Evolutionary conservation across 2,113 vertebrate genomes (phyloP).

Genomic region (Oncorhynchus keta): DNA sequence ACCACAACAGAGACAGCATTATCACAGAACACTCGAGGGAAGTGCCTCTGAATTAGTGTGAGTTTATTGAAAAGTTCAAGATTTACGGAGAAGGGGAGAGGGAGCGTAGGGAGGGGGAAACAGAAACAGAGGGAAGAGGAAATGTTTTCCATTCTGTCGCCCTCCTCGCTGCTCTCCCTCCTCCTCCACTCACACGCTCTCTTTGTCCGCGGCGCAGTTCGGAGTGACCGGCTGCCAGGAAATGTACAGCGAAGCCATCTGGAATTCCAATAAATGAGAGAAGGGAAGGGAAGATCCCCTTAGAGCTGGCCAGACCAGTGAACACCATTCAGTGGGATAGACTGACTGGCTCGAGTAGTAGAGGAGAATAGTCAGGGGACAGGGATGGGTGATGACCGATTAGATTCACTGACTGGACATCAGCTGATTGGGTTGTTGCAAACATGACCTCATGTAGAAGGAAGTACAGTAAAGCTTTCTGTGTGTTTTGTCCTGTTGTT

Average conservation of each 20-base stretch:
- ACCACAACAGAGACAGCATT: conserved; percentile 49
- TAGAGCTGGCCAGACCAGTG: conserved; percentile 30
- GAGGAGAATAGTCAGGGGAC: background rate
- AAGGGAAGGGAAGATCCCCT: conserved; percentile 53
- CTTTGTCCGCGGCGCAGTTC: conserved; percentile 55
- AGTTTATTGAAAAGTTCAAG: conserved; percentile 44
- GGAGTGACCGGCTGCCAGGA: conserved; percentile 68
- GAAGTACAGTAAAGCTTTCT: background rate
- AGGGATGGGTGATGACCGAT: background rate
- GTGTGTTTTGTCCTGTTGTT: background rate
- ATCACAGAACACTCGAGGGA: conserved; percentile 47
- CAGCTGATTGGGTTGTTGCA: background rate
- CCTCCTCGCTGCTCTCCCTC: conserved; percentile 25
- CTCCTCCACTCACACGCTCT: conserved; percentile 52
- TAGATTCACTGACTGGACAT: background rate
- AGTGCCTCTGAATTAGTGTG: conserved; percentile 27
- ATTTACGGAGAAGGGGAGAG: conserved; percentile 47
- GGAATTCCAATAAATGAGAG: conserved; percentile 72
- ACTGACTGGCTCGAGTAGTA: conserved; percentile 19
- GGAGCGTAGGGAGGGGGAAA: conserved; percentile 44
- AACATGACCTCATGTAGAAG: background rate
- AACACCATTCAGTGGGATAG: conserved; percentile 4
- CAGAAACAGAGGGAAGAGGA: conserved; percentile 63
- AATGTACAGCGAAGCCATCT: conserved; percentile 73
- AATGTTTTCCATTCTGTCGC: conserved; percentile 64